These are phyloP conservation scores for Patella pellucida DNA, from an alignment of 2,888 invertebrate genomes.

Conservation along the genomic window DNA sequence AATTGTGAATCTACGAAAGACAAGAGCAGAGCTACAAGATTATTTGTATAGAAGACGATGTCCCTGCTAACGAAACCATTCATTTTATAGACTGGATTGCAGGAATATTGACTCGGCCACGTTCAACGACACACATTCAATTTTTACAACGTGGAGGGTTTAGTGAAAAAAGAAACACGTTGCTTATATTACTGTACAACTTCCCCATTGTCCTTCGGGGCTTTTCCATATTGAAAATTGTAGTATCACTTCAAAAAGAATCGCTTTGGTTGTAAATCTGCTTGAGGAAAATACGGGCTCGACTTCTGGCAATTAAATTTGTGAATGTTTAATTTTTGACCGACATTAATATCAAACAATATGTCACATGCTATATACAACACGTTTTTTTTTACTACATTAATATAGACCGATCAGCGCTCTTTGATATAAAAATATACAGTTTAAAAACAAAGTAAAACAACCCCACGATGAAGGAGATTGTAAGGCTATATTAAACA, in stretches of 20 bases:
- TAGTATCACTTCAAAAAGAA: slow-evolving; percentile 1
- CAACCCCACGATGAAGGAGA: too few species aligned
- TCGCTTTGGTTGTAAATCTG: not conserved
- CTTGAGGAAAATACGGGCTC: not conserved
- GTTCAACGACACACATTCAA: not conserved
- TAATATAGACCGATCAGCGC: too few species aligned
- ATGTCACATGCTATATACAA: too few species aligned
- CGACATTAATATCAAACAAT: too few species aligned
- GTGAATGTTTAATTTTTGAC: not conserved
- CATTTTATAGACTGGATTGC: not conserved
- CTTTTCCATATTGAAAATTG: slow-evolving; percentile 5
- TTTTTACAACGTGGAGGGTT: not conserved
- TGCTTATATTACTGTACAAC: not conserved
- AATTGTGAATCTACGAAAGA: slow-evolving; percentile 3
- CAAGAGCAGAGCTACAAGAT: slow-evolving; percentile 2
- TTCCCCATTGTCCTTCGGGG: not conserved
- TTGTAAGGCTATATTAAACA: too few species aligned
- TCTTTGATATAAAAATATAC: too few species aligned
- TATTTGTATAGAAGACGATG: not conserved
- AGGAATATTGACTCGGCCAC: slow-evolving; percentile 3
- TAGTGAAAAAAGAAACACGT: not conserved
- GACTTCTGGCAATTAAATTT: not conserved
- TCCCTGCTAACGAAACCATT: slow-evolving; percentile 5
- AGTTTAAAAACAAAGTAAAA: too few species aligned
- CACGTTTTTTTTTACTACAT: too few species aligned